phyloP scores from a whole-genome alignment of 2,888 invertebrate genomes.

The Pseudanteris insignis region DNA sequence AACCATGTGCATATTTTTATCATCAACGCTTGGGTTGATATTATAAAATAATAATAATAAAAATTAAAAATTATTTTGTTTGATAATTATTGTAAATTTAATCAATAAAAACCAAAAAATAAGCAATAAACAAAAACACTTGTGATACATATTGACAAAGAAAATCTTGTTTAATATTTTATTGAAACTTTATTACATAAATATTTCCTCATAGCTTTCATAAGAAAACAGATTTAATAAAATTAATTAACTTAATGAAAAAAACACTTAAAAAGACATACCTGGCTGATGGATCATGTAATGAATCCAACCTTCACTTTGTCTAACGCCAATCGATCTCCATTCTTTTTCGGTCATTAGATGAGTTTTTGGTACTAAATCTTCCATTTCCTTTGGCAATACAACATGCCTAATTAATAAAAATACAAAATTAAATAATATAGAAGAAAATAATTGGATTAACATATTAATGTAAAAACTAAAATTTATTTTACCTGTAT shows the following conservation, averaged over 20 bases:
- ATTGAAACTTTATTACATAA: too few relatives aligned
- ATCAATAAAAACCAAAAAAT: too few relatives aligned
- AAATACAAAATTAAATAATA: not conserved
- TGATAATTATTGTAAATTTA: too few relatives aligned
- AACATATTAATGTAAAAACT: not conserved
- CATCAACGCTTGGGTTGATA: too few relatives aligned
- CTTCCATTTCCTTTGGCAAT: slow-evolving; percentile 89
- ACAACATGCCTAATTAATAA: slow-evolving; percentile 83
- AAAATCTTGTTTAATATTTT: too few relatives aligned
- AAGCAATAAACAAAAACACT: too few relatives aligned
- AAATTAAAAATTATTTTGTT: too few relatives aligned
- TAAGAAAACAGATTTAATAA: too few relatives aligned
- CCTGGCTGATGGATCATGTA: slow-evolving; percentile 97
- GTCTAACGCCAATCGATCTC: slow-evolving; percentile 94
- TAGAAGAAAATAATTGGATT: slow-evolving; percentile 2
- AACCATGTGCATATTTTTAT: too few relatives aligned
- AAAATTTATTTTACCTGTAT: slow-evolving; percentile 24
- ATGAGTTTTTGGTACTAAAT: slow-evolving; percentile 89
- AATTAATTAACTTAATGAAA: slow-evolving; percentile 8
- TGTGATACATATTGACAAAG: too few relatives aligned
- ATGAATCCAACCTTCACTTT: slow-evolving; percentile 96
- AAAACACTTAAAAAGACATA: slow-evolving; percentile 64
- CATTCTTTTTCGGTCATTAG: slow-evolving; percentile 94
- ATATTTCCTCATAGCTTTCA: too few relatives aligned
- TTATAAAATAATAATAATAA: too few relatives aligned